These are phyloP conservation scores for Molothrus aeneus DNA, from an alignment of 2,797 vertebrate genomes.

Conservation along the genomic window DNA sequence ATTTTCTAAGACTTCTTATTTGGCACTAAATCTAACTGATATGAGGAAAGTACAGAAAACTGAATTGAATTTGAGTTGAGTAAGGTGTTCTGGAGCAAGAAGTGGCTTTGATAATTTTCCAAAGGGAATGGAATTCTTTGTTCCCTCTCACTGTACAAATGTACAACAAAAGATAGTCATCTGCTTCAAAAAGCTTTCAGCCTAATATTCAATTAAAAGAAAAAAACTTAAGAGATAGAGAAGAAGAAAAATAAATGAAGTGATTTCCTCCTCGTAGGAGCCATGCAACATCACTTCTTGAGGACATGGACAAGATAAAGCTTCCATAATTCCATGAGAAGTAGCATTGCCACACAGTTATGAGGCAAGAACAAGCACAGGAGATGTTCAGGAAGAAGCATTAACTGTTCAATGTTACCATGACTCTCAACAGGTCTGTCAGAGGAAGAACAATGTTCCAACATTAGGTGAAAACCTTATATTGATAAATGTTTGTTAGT, in stretches of 20 bases:
- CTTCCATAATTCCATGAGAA: neutral
- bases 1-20: neutral
- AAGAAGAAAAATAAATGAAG: neutral
- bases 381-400: too few relatives aligned
- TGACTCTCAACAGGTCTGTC: neutral
- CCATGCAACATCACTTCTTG: neutral
- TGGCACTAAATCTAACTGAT: neutral
- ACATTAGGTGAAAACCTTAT: fast-evolving
- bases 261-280: neutral
- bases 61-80: neutral
- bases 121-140: neutral
- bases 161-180: neutral
- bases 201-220: neutral
- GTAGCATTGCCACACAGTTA: neutral
- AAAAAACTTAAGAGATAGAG: neutral
- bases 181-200: neutral
- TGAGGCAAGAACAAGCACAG: neutral
- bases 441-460: neutral
- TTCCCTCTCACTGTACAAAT: neutral
- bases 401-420: neutral
- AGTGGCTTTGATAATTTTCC: neutral
- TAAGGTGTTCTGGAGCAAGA: neutral
- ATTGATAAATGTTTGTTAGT: neutral
- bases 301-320: neutral
- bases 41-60: neutral